Percentiles rank a stretch among this genome's conserved stretches.
These are phyloP conservation scores for Eupithecia subfuscata DNA, from an alignment of 2,888 invertebrate genomes.

Conservation along the genomic window DNA sequence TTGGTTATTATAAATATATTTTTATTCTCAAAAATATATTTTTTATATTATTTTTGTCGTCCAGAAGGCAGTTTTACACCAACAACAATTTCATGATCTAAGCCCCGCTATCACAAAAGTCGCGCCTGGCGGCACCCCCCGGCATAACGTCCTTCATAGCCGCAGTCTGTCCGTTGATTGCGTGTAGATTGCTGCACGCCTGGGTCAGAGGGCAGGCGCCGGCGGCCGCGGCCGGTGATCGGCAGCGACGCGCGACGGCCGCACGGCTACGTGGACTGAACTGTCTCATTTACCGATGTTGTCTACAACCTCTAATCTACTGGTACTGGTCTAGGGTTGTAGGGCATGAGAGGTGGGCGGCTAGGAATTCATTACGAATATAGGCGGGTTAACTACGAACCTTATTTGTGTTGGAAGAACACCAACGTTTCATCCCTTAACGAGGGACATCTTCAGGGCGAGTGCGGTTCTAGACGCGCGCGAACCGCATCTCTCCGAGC, in stretches of 20 bases:
- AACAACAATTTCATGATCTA: neutral
- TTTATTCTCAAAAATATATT: too few relatives aligned
- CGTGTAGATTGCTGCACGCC: conserved; percentile 21
- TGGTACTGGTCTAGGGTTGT: neutral
- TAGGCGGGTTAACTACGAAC: too few relatives aligned
- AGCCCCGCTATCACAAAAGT: neutral
- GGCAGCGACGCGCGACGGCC: neutral
- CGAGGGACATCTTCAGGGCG: too few relatives aligned
- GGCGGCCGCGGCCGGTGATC: neutral
- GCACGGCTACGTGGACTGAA: neutral
- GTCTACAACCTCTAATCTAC: too few relatives aligned
- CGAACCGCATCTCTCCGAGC: too few relatives aligned
- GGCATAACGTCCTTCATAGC: conserved; percentile 6
- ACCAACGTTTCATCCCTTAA: too few relatives aligned
- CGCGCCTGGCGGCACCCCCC: neutral
- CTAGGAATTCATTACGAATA: too few relatives aligned
- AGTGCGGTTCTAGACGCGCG: too few relatives aligned
- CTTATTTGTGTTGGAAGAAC: too few relatives aligned
- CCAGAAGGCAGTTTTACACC: neutral
- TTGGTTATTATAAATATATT: too few relatives aligned
- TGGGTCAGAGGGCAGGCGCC: conserved; percentile 24
- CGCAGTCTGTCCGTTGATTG: conserved; percentile 21
- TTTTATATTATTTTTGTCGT: neutral
- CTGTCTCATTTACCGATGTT: neutral
- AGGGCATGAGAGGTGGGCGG: conserved; percentile 6